phyloP scores from a whole-genome alignment of 2,113 vertebrate genomes.

The Scopus umbretta region DNA sequence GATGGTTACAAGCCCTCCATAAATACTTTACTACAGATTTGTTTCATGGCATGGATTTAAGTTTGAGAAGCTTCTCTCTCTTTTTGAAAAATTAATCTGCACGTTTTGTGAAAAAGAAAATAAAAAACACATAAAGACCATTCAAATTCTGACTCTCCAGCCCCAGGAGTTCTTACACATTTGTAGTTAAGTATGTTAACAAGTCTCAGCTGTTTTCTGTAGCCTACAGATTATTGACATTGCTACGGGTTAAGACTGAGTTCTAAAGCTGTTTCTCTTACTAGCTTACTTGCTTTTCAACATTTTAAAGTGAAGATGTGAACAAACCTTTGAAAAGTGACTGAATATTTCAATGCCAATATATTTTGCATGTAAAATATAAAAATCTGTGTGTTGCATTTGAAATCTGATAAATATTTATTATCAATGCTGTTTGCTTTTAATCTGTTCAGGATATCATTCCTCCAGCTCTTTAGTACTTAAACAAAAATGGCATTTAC shows the following conservation, averaged over 20 bases:
- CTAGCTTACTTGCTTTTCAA: conserved; percentile 20
- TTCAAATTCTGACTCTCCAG: background rate
- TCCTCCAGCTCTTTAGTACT: conserved; percentile 76
- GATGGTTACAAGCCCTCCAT: background rate
- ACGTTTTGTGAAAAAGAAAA: background rate
- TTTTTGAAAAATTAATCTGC: background rate
- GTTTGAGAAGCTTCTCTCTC: background rate
- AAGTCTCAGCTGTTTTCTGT: background rate
- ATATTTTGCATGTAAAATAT: conserved; percentile 72
- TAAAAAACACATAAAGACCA: background rate
- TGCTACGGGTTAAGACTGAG: background rate
- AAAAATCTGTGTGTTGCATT: conserved; percentile 70
- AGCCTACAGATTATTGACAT: background rate
- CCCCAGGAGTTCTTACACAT: background rate
- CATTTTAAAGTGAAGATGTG: conserved; percentile 61
- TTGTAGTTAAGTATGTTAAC: background rate
- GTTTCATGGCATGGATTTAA: background rate
- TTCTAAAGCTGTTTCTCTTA: conserved; percentile 21
- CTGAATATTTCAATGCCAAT: conserved; percentile 66
- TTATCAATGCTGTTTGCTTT: conserved; percentile 82
- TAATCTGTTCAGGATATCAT: conserved; percentile 80
- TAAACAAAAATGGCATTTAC: conserved; percentile 85
- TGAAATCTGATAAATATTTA: conserved; percentile 84
- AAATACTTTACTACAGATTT: background rate
- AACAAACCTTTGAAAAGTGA: conserved; percentile 66